Base-by-base conservation (phyloP, 2,888 invertebrate genomes). In the Drosophila kambysellisi region DNA sequence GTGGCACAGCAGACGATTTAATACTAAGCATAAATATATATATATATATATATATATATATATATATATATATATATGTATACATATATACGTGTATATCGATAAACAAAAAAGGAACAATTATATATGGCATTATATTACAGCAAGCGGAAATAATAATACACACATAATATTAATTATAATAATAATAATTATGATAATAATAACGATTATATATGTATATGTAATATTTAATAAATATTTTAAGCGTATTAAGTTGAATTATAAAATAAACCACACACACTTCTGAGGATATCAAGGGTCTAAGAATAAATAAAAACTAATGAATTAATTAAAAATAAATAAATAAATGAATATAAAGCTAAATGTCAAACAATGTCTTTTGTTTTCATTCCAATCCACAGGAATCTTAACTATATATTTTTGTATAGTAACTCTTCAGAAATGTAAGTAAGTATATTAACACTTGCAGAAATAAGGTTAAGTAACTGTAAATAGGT, bases 281-380 rank as follows among this genome's bases (percentile, higher is more conserved):
- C 83, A 87, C 82, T 91, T 91, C 93, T 92, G 92, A 92, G 92
- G 92, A 92, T 92, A 92, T 92, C 92, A 92, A 92, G 92, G 92
- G 92, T 92, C 92, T 93, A 92, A 91, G 91, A 88, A 87, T 87
- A 92, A 92, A 92, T 89, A 83, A 91, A 91, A 92, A 84, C 85
- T 85, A 85, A 85, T 91, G 91, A 91, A 92, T 92, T 90, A 88
- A 91, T 91, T 88, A 90, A 79, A 90, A 85, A 84, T 87, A 91
- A 92, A 89, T 89, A 88, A 82, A 80, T 77, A 83, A 87, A 87
- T 87, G 84, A 87, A 88, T 90, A 90, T 87, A 90, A 86, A 90
- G 83, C 83, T 87, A 89, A 84, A 89, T 87, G 87, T 87, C 79
- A 86, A 85, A 58, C 64, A 61, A 81, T 20, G 7, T 46, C 6